Percentiles rank a stretch among this genome's conserved stretches.
Conservation (phyloP, 2,888 invertebrate genomes). For the Latheticus oryzae region DNA sequence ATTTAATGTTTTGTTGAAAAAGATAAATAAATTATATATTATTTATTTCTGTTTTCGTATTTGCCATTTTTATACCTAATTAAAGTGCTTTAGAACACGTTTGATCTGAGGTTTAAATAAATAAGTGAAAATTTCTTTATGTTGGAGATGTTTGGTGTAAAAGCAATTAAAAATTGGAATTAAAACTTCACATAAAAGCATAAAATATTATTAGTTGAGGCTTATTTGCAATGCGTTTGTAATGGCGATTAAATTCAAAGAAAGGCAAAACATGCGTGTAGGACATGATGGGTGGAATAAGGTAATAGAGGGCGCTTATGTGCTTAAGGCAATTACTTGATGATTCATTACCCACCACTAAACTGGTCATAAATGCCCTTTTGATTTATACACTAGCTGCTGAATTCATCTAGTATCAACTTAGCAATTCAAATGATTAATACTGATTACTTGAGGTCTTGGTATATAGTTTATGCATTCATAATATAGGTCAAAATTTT, state of each 20-base stretch:
- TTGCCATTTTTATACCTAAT: no score
- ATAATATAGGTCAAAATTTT: constrained; percentile 28
- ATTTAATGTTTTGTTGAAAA: no score
- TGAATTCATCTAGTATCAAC: constrained; percentile 43
- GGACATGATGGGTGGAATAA: constrained; percentile 29
- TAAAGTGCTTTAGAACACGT: no score
- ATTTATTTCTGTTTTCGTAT: no score
- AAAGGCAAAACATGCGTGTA: constrained; percentile 34
- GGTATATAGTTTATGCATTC: constrained; percentile 15
- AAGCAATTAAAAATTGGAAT: no score
- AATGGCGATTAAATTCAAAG: constrained; percentile 20
- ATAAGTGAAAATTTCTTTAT: constrained; percentile 18
- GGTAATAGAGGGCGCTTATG: constrained; percentile 47
- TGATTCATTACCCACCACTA: constrained; percentile 51
- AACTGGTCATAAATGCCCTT: constrained; percentile 51
- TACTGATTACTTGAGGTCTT: constrained; percentile 40
- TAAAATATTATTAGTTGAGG: no score
- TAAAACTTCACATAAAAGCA: no score
- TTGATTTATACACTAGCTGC: constrained; percentile 41
- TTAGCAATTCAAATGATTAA: constrained; percentile 46
- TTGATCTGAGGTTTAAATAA: constrained; percentile 13
- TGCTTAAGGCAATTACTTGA: constrained; percentile 51
- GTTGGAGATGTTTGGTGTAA: no score
- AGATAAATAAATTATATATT: no score
- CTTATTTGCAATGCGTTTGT: neutral